Conservation (phyloP, 2,113 vertebrate genomes). For the Orcinus orca region DNA sequence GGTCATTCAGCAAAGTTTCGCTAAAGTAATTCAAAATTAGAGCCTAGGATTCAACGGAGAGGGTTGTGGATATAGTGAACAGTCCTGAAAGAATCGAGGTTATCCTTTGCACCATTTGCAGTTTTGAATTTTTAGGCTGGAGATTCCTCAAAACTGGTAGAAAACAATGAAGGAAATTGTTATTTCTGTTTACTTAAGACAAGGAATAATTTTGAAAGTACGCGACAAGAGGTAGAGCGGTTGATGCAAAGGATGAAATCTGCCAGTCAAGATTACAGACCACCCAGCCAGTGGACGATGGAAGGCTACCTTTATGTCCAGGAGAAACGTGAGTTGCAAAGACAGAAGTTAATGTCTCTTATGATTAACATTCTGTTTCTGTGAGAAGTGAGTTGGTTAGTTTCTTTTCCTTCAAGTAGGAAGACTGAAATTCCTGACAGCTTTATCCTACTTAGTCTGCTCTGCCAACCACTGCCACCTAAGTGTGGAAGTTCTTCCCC, state of each 20-base stretch:
- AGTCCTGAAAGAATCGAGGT: not conserved
- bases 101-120: not conserved
- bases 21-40: not conserved
- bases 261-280: conserved; percentile 94
- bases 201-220: conserved; percentile 99
- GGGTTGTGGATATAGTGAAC: not conserved
- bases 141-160: not conserved
- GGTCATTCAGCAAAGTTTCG: not conserved
- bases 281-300: conserved; percentile 95
- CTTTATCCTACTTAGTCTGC: not conserved
- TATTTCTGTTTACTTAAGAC: conserved; percentile 85
- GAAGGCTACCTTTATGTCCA: conserved; percentile 97
- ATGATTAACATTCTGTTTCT: not conserved
- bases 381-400: not conserved
- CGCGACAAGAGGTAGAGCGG: conserved; percentile 95
- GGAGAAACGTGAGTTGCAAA: conserved; percentile 93
- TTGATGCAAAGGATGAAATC: conserved; percentile 98
- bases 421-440: not conserved
- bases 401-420: not conserved
- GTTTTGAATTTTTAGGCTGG: not conserved
- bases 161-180: not conserved
- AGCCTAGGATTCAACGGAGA: not conserved
- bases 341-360: not conserved
- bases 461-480: not conserved
- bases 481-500: not conserved